Conservation (phyloP, 2,113 vertebrate species). For the Anhinga rufa region DNA sequence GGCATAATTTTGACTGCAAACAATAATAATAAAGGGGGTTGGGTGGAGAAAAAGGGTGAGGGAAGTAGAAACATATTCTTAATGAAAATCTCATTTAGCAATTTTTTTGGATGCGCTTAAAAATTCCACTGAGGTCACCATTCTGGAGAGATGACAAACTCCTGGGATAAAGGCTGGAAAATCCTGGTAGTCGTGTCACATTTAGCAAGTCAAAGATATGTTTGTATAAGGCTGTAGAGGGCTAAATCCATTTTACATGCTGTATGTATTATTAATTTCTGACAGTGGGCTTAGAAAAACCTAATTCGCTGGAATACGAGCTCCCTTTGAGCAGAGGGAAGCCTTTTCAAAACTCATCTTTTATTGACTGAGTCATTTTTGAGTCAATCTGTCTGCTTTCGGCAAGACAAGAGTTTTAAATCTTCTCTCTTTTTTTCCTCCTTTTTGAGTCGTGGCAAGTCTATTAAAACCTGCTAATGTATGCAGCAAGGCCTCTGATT, state of each 20-base stretch:
- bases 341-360: conserved; percentile 73
- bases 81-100: conserved; percentile 37
- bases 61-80: not conserved
- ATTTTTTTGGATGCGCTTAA: not conserved
- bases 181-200: conserved; percentile 39
- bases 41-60: not conserved
- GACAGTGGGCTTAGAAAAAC: conserved; percentile 66
- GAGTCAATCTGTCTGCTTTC: conserved; percentile 75
- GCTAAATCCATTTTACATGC: conserved; percentile 58
- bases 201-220: conserved; percentile 61
- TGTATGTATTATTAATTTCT: conserved; percentile 65
- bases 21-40: not conserved
- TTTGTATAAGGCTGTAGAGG: conserved; percentile 56
- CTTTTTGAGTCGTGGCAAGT: conserved; percentile 62
- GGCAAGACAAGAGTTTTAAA: conserved; percentile 74
- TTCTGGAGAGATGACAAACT: conserved; percentile 37
- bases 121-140: conserved; percentile 45
- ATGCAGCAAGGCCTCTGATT: conserved; percentile 46
- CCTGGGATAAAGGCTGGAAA: conserved; percentile 34
- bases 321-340: conserved; percentile 59
- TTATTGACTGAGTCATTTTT: conserved; percentile 75
- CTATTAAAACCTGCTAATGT: conserved; percentile 70
- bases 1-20: not conserved
- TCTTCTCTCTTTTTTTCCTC: conserved; percentile 56
- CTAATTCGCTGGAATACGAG: conserved; percentile 61